A percentile compares a stretch with the other conserved stretches of the same genome.
phyloP scores from a whole-genome alignment of 2,888 invertebrate species.

The Myopa testacea region DNA sequence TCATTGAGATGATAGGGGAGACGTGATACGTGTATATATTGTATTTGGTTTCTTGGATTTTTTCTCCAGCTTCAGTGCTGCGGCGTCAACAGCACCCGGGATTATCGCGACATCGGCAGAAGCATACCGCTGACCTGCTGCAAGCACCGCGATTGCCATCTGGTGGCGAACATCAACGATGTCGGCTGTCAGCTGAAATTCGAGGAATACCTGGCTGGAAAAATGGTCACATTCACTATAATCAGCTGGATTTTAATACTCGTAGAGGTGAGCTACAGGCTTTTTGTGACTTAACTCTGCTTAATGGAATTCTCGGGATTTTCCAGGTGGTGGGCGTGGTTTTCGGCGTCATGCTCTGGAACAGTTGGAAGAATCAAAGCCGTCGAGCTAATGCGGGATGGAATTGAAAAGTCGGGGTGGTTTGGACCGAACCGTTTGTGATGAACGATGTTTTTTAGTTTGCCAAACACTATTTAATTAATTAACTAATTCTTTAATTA shows the following conservation, averaged over 20 bases:
- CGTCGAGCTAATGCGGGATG: constrained; percentile 59
- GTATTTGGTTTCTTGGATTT: not conserved
- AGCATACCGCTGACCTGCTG: constrained; percentile 58
- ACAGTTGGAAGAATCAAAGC: constrained; percentile 57
- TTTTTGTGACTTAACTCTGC: not conserved
- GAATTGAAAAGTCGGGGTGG: constrained; percentile 45
- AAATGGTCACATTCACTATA: constrained; percentile 58
- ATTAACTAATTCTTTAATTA: too few species aligned
- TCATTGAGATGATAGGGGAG: too few species aligned
- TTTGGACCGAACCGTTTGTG: not conserved
- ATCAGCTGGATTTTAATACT: constrained; percentile 58
- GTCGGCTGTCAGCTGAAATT: constrained; percentile 60
- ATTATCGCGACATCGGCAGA: constrained; percentile 58
- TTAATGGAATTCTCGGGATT: not conserved
- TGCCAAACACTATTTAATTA: too few species aligned
- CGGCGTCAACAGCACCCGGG: constrained; percentile 58
- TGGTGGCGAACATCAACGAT: constrained; percentile 48
- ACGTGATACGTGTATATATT: too few species aligned
- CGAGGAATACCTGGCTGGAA: constrained; percentile 57
- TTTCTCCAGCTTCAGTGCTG: constrained; percentile 56
- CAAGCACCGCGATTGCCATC: constrained; percentile 52
- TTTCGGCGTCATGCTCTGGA: constrained; percentile 57
- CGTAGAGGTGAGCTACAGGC: constrained; percentile 53
- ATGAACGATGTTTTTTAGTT: too few species aligned
- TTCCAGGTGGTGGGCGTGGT: constrained; percentile 54